Evolutionary conservation across 2,797 vertebrate genomes (phyloP).

Genomic region (Sebastes paucispinis): DNA sequence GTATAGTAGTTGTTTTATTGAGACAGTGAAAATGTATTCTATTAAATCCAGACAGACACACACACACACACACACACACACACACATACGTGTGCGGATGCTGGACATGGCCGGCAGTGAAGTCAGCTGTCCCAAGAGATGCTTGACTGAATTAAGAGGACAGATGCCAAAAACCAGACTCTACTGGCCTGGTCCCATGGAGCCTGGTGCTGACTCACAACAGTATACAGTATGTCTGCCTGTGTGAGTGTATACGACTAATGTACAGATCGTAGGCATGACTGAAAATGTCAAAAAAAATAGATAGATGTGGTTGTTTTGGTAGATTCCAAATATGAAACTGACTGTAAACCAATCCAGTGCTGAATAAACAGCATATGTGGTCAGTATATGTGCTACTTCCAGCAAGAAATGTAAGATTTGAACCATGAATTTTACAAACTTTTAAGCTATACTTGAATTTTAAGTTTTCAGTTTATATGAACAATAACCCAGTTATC

Average conservation of each 20-base stretch:
- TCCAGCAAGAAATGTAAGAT: background rate
- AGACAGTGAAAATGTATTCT: background rate
- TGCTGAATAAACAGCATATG: background rate
- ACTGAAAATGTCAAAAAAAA: background rate
- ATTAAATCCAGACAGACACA: background rate
- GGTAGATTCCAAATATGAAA: background rate
- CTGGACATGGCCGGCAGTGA: slow-evolving; percentile 37
- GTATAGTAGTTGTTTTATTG: background rate
- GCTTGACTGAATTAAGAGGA: slow-evolving; percentile 63
- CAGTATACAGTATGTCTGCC: slow-evolving; percentile 21
- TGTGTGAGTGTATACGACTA: slow-evolving; percentile 17
- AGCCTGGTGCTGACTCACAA: slow-evolving; percentile 53
- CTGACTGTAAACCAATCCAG: background rate
- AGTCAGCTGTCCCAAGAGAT: slow-evolving; percentile 63
- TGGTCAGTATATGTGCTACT: background rate
- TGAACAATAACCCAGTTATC: background rate
- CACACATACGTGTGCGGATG: slow-evolving; percentile 4
- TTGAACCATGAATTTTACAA: background rate
- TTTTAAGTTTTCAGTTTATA: background rate
- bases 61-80: background rate
- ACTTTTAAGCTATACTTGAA: background rate
- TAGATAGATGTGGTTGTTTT: background rate
- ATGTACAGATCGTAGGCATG: background rate
- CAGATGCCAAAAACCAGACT: slow-evolving; percentile 61
- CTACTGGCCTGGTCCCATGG: slow-evolving; percentile 37